Base-by-base conservation (phyloP, 2,797 vertebrate genomes). In the Merluccius polli region DNA sequence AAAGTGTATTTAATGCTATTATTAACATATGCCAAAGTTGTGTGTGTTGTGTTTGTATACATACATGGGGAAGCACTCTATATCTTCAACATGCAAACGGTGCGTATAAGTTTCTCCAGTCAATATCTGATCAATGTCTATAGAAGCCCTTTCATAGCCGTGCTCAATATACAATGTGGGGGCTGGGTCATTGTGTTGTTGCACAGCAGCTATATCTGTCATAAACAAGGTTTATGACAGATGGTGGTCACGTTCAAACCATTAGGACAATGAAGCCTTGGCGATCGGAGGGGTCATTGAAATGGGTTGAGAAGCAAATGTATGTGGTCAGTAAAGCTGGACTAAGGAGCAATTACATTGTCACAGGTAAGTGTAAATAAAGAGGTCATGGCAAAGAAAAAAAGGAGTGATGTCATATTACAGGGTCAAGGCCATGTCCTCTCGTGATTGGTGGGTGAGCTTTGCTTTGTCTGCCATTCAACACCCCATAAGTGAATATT, bases 371-470 rank as follows among this genome's bases (percentile, higher is more conserved):
- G 82, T 77, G 69, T 48, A 81, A 76, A n/a, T 24, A 63, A 24
- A 59, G 52, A 59, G 52, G 33, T 35, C 33, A 35, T 35, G 71
- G 32, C 41, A 36, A 52, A 52, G 21, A n/a, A 63, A 11, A 63
- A 2, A 18, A 24, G 52, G 52, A 63, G 27, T 9, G 7, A 63
- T 63, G n/a, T 63, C 52, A 27, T 63, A 24, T 27, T 21, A 18
- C 3, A 18, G 44, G 21, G 84, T 89, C 88, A 90, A 85, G 88
- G 89, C 78, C 82, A 82, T 68, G 83, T 82, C 74, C 31, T 32
- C 73, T 70, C 75, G 27, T 79, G 78, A 78, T 5, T 0, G 72
- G 72, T 52, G 48, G 48, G 18, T 1, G 0, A 8, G 48, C 18
- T 3, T 52, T 5, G 4, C 83, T 80, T 89, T 82, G 81, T 69